These are phyloP conservation scores for Drosophila falleni DNA, from an alignment of 2,888 invertebrate species.

Conservation along the genomic window DNA sequence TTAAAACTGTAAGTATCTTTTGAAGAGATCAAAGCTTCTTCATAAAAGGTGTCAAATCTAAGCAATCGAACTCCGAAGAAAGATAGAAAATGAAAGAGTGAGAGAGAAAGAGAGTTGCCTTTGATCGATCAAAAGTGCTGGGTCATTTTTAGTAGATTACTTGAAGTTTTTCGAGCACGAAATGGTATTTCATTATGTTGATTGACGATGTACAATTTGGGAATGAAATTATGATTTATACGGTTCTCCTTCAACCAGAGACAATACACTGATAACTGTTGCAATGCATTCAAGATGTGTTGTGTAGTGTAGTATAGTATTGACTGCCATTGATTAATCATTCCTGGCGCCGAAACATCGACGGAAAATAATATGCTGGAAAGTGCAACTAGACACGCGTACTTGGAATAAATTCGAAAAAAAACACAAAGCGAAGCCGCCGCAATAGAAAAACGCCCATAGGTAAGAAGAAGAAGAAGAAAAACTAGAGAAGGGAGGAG, in stretches of 20 bases:
- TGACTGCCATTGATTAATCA: conserved; percentile 77
- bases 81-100: neutral
- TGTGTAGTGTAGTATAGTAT: conserved; percentile 40
- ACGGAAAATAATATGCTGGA: conserved; percentile 53
- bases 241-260: conserved; percentile 51
- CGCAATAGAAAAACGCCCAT: conserved; percentile 52
- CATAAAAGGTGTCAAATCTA: neutral
- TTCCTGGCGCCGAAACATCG: conserved; percentile 71
- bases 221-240: conserved; percentile 77
- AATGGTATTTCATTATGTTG: conserved; percentile 71
- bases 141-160: conserved; percentile 65
- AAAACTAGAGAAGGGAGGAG: neutral
- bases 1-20: neutral
- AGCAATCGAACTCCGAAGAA: neutral
- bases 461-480: conserved; percentile 22
- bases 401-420: conserved; percentile 66
- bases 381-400: conserved; percentile 78
- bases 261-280: conserved; percentile 55
- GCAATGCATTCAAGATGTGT: conserved; percentile 41
- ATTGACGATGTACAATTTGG: conserved; percentile 76
- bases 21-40: neutral
- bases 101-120: neutral
- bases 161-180: conserved; percentile 39
- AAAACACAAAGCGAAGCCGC: conserved; percentile 66
- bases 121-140: conserved; percentile 69